Conservation (phyloP, 1,140 invertebrate genomes). For the Magallana angulata region DNA sequence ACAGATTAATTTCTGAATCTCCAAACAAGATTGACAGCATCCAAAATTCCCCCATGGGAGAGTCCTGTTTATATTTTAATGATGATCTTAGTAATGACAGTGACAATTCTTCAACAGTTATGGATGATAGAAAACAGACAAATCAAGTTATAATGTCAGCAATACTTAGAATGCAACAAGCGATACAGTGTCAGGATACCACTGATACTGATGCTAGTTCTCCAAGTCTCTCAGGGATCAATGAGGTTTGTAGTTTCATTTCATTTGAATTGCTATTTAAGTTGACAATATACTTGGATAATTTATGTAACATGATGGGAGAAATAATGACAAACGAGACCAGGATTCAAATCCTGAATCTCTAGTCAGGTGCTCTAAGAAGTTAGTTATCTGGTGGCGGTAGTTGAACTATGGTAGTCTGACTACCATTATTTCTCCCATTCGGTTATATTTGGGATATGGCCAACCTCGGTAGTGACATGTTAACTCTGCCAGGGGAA, state of each 20-base stretch:
- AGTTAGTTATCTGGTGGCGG: too few relatives aligned
- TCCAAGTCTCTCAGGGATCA: constrained; percentile 65
- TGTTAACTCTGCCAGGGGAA: too few relatives aligned
- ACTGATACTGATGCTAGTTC: constrained; percentile 55
- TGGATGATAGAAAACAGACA: background rate
- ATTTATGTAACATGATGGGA: too few relatives aligned
- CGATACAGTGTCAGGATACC: constrained; percentile 5
- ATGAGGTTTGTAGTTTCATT: constrained; percentile 52
- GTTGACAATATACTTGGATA: background rate
- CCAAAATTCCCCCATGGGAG: background rate
- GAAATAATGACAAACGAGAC: too few relatives aligned
- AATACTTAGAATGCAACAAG: constrained; percentile 43
- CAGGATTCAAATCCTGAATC: too few relatives aligned
- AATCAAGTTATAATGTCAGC: constrained; percentile 51
- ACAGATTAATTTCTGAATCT: background rate
- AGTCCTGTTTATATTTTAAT: background rate
- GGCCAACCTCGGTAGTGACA: too few relatives aligned
- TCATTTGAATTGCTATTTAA: background rate
- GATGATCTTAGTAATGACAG: background rate
- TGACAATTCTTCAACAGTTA: background rate
- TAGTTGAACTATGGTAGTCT: too few relatives aligned
- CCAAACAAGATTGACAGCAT: background rate
- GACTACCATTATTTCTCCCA: too few relatives aligned
- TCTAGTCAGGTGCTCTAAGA: too few relatives aligned
- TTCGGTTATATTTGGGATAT: too few relatives aligned